Evolutionary conservation across 2,113 vertebrate species (phyloP).

Genomic region (Macroglossus sobrinus): DNA sequence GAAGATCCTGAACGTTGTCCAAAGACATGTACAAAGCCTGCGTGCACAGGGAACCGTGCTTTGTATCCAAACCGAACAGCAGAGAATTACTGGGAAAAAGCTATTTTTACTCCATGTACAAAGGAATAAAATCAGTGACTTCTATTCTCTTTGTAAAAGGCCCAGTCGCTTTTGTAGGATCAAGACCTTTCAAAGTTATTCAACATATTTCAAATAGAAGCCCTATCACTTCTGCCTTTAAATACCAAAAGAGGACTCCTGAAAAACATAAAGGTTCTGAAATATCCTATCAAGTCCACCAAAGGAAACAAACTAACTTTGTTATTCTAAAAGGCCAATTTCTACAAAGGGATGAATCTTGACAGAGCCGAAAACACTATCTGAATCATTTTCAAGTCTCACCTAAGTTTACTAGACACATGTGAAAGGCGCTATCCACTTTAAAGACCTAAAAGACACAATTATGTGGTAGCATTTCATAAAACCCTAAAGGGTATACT

Average conservation of each 20-base stretch:
- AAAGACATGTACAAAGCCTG: background rate
- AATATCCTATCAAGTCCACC: background rate
- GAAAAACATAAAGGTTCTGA: background rate
- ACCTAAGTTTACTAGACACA: background rate
- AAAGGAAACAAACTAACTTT: background rate
- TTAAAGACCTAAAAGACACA: slow-evolving; percentile 2
- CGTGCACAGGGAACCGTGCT: background rate
- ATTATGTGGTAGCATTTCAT: background rate
- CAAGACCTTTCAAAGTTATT: background rate
- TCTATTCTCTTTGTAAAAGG: background rate
- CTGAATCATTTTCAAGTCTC: background rate
- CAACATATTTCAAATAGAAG: background rate
- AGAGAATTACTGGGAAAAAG: background rate
- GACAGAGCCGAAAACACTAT: background rate
- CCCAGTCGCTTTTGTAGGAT: background rate
- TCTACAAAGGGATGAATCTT: background rate
- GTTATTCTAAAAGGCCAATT: slow-evolving; percentile 1
- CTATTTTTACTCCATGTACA: background rate
- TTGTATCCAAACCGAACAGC: background rate
- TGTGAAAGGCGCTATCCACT: background rate
- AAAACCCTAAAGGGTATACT: slow-evolving; percentile 60
- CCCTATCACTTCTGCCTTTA: background rate
- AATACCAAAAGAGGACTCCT: background rate
- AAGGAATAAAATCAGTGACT: background rate
- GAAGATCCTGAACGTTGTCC: background rate